A percentile compares a stretch with the other conserved stretches of the same genome.
phyloP scores from a whole-genome alignment of 2,888 invertebrate genomes.

The Lucinisca nassula region DNA sequence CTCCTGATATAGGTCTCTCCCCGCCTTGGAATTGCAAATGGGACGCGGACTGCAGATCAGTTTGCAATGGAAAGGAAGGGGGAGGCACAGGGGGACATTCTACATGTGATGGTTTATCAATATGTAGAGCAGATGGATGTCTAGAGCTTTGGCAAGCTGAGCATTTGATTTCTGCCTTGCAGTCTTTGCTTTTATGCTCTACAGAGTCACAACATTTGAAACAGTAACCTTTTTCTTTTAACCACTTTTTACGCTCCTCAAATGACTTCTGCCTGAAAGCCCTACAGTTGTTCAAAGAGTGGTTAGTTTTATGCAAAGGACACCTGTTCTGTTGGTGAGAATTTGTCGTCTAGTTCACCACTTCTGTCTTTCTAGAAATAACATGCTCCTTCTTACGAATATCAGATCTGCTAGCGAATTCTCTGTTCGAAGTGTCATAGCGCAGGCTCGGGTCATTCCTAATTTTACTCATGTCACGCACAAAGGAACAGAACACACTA shows the following conservation, averaged over 20 bases:
- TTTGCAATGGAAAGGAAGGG: neutral
- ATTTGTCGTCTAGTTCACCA: neutral
- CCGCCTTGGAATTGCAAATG: neutral
- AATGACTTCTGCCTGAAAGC: neutral
- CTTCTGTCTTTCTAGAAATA: neutral
- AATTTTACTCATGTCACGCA: neutral
- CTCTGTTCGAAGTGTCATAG: neutral
- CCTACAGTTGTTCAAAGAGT: neutral
- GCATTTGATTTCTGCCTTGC: neutral
- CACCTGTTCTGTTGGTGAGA: neutral
- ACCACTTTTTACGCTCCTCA: neutral
- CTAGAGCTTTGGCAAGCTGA: neutral
- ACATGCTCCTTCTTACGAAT: neutral
- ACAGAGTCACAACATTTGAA: slow-evolving; percentile 5
- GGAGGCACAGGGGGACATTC: neutral
- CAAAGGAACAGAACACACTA: slow-evolving; percentile 1
- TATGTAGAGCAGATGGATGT: slow-evolving; percentile 1
- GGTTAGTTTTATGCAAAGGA: neutral
- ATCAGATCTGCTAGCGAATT: neutral
- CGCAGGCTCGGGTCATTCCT: slow-evolving; percentile 35
- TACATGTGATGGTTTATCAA: neutral
- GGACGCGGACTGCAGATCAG: neutral
- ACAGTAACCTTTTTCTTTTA: slow-evolving; percentile 3
- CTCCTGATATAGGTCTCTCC: neutral
- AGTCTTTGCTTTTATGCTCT: neutral